Percentiles rank a stretch among this genome's conserved stretches.
Evolutionary conservation across 2,888 invertebrate species (phyloP).

Genomic region (Napeogenes inachia): DNA sequence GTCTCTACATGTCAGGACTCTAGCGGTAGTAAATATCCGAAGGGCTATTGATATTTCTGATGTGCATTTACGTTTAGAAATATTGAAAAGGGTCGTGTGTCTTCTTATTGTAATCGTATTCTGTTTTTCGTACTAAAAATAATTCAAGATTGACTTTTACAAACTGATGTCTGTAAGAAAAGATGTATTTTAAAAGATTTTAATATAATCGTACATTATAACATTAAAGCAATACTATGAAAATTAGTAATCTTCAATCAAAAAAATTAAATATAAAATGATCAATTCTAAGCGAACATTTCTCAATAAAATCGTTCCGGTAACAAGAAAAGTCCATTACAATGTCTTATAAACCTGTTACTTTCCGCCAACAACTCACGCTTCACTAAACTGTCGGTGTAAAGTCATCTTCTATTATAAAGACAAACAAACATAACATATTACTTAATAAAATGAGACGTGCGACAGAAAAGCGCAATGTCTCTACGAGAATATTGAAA

Average conservation of each 20-base stretch:
- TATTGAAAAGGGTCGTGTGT: too few relatives aligned
- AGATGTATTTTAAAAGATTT: too few relatives aligned
- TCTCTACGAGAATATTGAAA: not conserved
- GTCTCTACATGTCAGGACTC: not conserved
- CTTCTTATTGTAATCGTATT: too few relatives aligned
- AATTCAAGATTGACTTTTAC: too few relatives aligned
- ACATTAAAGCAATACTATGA: too few relatives aligned
- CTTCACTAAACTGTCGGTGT: conserved; percentile 2
- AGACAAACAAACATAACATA: not conserved
- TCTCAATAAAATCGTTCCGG: not conserved
- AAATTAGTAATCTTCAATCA: too few relatives aligned
- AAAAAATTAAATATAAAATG: not conserved
- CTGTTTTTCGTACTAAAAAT: too few relatives aligned
- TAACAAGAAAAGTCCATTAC: conserved; percentile 3
- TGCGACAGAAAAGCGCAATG: conserved; percentile 1
- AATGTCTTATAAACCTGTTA: conserved; percentile 6
- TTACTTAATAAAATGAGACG: not conserved
- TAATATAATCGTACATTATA: too few relatives aligned
- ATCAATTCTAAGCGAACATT: not conserved
- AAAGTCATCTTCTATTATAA: conserved; percentile 3
- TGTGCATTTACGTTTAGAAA: too few relatives aligned
- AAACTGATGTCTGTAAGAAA: too few relatives aligned
- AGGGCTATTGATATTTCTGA: not conserved
- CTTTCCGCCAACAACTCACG: not conserved
- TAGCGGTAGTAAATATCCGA: not conserved